Base-by-base conservation (phyloP, 2,888 invertebrate genomes). In the Tiphia femorata region DNA sequence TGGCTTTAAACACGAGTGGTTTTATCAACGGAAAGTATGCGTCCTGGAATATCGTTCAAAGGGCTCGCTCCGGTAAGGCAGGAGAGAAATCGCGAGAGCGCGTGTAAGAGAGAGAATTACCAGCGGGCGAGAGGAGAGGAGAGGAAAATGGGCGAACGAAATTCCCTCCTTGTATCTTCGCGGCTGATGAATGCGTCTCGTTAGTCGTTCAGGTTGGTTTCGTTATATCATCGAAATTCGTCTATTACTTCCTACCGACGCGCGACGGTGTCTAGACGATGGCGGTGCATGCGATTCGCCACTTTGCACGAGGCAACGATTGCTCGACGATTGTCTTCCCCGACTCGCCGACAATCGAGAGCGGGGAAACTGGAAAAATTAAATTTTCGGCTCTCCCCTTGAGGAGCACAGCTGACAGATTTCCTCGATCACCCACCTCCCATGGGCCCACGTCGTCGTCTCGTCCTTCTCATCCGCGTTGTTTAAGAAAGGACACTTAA, bases 151-250 rank as follows among this genome's bases (percentile, higher is more conserved):
- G 17, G 5, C 17, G 20, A 19, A 40, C 19, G 40, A 59, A 58
- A 62, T 58, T 66, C 58, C 66, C 68, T 71, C 67, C 73, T 71
- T 71, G 69, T 72, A 67, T 56, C 67, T 64, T 63, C 51, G 23
- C 49, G 46, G 33, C 57, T 71, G 72, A 70, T 73, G 73, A 73
- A 73, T 73, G 70, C 55, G 66, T 70, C 73, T 73, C 73, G 74
- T 73, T 73, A 73, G 73, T 62, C 68, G 72, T 70, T 62, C n/a
- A n/a, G 58, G 61, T 70, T 56, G 62, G 60, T 60, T 67, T 49
- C 59, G 61, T 71, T 70, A 64, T 67, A 66, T 67, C 63, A 59
- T 58, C 55, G 38, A 73, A 67, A 74, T 73, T 73, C 62, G 41
- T 58, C 73, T 62, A 70, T 71, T 73, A 70, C 70, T 58, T 58